phyloP scores from a whole-genome alignment of 2,888 invertebrate species.

The Cephus spinipes region DNA sequence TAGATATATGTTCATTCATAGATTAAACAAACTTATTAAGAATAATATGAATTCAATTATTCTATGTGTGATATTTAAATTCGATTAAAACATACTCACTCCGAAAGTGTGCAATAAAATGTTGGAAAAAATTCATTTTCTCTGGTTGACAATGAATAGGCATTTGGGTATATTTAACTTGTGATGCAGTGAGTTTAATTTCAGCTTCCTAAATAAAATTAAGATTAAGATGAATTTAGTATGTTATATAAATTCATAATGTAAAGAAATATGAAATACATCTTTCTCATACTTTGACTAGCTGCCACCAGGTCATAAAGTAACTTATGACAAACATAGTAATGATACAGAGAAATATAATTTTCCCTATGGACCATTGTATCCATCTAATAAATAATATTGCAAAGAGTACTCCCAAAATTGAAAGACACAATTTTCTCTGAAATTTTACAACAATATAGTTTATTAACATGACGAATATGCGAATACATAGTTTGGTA shows the following conservation, averaged over 20 bases:
- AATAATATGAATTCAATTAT: neutral
- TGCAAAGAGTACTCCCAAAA: conserved; percentile 17
- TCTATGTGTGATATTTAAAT: neutral
- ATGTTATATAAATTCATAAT: neutral
- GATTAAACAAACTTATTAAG: neutral
- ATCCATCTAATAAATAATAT: conserved; percentile 30
- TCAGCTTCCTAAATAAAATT: conserved; percentile 46
- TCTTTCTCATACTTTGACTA: conserved; percentile 44
- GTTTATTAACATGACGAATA: conserved; percentile 1
- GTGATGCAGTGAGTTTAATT: conserved; percentile 42
- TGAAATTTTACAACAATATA: conserved; percentile 19
- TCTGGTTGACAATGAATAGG: conserved; percentile 50
- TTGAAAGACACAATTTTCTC: conserved; percentile 27
- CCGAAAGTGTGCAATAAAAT: neutral
- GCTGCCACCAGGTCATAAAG: conserved; percentile 50
- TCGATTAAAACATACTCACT: neutral
- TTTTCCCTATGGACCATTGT: conserved; percentile 30
- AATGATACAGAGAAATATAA: conserved; percentile 35
- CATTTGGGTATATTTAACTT: conserved; percentile 38
- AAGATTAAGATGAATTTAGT: neutral
- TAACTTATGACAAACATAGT: conserved; percentile 44
- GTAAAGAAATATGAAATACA: conserved; percentile 1
- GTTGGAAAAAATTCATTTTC: conserved; percentile 33
- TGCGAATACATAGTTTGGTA: conserved; percentile 11
- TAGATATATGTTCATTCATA: conserved; percentile 1